Evolutionary conservation across 2,113 vertebrate genomes (phyloP).

Genomic region (Anhinga anhinga): DNA sequence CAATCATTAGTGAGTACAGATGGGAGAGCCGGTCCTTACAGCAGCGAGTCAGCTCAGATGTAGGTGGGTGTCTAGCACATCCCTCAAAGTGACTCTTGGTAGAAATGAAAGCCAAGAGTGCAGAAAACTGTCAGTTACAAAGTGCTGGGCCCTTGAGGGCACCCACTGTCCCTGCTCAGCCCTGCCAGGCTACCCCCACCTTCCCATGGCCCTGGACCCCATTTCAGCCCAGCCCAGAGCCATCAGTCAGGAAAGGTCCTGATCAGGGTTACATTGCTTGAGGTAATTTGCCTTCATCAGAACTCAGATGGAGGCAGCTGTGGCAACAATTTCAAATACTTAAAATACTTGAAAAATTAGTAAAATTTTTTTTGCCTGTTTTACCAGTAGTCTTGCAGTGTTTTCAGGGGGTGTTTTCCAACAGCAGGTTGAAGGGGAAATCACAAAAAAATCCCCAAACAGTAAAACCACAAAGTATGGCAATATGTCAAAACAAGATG

Average conservation of each 20-base stretch:
- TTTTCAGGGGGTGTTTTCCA: background rate
- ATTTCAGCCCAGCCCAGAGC: background rate
- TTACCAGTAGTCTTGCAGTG: background rate
- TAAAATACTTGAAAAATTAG: background rate
- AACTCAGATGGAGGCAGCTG: background rate
- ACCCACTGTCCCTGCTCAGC: background rate
- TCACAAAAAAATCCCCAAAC: background rate
- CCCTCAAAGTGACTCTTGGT: background rate
- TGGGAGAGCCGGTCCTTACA: background rate
- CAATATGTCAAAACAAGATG: slow-evolving; percentile 1
- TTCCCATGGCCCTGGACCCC: background rate
- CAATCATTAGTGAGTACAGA: background rate
- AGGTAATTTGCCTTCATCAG: background rate
- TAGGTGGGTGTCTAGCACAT: background rate
- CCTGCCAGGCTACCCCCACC: accelerated
- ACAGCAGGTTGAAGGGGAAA: background rate
- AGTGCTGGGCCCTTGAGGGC: background rate
- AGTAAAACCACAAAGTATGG: background rate
- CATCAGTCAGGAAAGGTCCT: background rate
- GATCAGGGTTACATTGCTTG: background rate
- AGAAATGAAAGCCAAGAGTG: background rate
- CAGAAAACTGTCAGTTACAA: background rate
- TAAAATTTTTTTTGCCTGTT: background rate
- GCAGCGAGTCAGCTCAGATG: background rate
- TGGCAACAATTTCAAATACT: background rate